Percentiles rank a stretch among this genome's conserved stretches.
phyloP scores from a whole-genome alignment of 2,113 vertebrate species.

The Dipodomys ordii region DNA sequence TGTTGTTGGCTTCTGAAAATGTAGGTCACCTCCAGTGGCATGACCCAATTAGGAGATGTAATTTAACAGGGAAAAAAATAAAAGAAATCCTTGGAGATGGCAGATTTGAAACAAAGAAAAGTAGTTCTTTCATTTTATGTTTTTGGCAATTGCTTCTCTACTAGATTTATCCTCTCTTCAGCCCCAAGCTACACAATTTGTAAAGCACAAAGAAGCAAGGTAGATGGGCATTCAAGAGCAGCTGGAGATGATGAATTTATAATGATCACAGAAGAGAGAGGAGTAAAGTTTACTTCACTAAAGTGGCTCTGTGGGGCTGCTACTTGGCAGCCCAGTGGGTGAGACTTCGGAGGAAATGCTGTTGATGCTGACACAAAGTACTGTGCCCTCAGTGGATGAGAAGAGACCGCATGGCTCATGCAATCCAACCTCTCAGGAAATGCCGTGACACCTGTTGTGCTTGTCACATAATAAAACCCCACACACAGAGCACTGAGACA shows the following conservation, averaged over 20 bases:
- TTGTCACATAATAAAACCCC: neutral
- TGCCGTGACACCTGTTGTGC: constrained; percentile 25
- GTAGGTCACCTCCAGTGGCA: constrained; percentile 80
- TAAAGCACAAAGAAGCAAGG: constrained; percentile 71
- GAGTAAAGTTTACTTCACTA: constrained; percentile 49
- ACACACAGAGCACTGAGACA: neutral
- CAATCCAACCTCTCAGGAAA: constrained; percentile 16
- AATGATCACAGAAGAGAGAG: constrained; percentile 69
- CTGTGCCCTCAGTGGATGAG: neutral
- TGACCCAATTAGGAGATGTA: constrained; percentile 83
- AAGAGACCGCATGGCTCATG: neutral
- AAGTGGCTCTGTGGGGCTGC: constrained; percentile 53
- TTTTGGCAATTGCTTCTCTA: constrained; percentile 61
- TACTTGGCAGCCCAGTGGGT: constrained; percentile 27
- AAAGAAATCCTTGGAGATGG: constrained; percentile 78
- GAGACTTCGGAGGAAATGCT: neutral
- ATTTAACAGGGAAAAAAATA: constrained; percentile 76
- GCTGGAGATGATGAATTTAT: constrained; percentile 78
- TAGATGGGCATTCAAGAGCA: constrained; percentile 55
- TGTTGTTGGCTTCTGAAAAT: constrained; percentile 79
- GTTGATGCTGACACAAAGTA: neutral
- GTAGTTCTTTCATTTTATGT: constrained; percentile 63
- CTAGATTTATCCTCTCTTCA: constrained; percentile 23
- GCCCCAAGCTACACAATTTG: constrained; percentile 68
- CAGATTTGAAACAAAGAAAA: constrained; percentile 76